Base-by-base conservation (phyloP, 2,113 vertebrate genomes). In the Strix uralensis region DNA sequence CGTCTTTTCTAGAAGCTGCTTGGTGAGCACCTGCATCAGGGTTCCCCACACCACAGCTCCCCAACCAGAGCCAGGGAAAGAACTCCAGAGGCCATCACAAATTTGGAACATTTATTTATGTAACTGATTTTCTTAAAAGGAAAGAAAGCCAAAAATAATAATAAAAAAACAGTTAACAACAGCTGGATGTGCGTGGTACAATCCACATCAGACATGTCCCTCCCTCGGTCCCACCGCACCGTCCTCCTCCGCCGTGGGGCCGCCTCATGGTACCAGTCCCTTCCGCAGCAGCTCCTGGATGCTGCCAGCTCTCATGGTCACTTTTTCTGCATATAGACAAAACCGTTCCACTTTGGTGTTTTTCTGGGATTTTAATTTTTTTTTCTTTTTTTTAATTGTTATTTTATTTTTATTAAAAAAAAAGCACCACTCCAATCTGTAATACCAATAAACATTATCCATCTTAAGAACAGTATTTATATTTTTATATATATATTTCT, bases 31-130 rank as follows among this genome's bases (percentile, higher is more conserved):
- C 34, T 19, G 10, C 61, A 5, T 34, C 30, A 5, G 26, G 62
- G 58, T 25, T 58, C 58, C 49, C 67, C 26, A 1, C 13, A 27
- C 5, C 67, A 20, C 63, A 38, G 61, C 52, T 81, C 88, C 85
- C 11, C 2, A 32, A 1, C 18, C 51, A 29, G 16, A 61, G 67
- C n/a, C 21, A 34, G 82, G 3, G 0, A 86, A 97, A 92, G 78
- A 96, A 97, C 86, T 15, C 62, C 86, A 90, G 79, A 96, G 81
- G 52, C 86, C 81, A 81, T 74, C 90, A 69, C 94, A 20, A 90
- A 96, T 95, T 96, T 81, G 75, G 95, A 96, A 96, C 95, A 96
- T 97, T 96, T 97, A 96, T 97, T 97, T 95, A 89, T 77, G 94
- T 91, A 97, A 96, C 66, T 51, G 57, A 95, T 94, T 91, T 94